Base-by-base conservation (phyloP, 2,797 vertebrate genomes). In the Tenualosa ilisha region DNA sequence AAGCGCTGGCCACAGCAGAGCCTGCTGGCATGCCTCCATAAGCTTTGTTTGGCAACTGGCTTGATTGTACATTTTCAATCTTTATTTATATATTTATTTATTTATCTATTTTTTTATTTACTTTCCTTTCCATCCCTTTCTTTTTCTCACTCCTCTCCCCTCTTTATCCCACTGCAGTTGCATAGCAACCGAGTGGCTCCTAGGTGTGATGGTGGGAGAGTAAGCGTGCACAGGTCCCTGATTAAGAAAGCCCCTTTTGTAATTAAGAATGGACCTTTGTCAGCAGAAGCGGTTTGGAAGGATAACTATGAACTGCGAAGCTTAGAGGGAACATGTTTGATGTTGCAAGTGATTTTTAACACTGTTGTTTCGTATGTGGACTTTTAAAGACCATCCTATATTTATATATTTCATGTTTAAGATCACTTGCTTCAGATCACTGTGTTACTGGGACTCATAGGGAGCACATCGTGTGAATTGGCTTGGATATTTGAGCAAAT, bases 141-240 rank as follows among this genome's bases (percentile, higher is more conserved):
- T 68, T 3, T 26, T 5, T 68, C 3, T 15, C 12, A n/a, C 63
- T 26, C 63, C 31, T 26, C 22, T 17, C 31, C 37, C 31, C 68
- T 43, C 37, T 37, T 75, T 37, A 75, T 2, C 31, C 68, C 31
- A 40, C 85, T 90, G 89, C 89, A 84, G 92, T 92, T 92, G 91
- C 92, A 90, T 92, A 92, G 91, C 91, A 92, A 93, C 92, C 84
- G 90, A 88, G 90, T 89, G 83, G 83, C 88, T 88, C 86, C 87
- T 75, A 91, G 89, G 91, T 92, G 91, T 89, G 91, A 13, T 90
- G 88, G 20, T 3, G 22, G 3, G 4, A 86, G 85, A 68, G 81
- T 84, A 83, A 79, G 85, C 84, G 85, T 63, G 84, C 50, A 84
- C 49, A 83, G 86, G 50, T 85, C 86, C 81, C 43, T 85, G 82